Evolutionary conservation across 2,797 vertebrate species (phyloP).

Genomic region (Syngnathus rostellatus): DNA sequence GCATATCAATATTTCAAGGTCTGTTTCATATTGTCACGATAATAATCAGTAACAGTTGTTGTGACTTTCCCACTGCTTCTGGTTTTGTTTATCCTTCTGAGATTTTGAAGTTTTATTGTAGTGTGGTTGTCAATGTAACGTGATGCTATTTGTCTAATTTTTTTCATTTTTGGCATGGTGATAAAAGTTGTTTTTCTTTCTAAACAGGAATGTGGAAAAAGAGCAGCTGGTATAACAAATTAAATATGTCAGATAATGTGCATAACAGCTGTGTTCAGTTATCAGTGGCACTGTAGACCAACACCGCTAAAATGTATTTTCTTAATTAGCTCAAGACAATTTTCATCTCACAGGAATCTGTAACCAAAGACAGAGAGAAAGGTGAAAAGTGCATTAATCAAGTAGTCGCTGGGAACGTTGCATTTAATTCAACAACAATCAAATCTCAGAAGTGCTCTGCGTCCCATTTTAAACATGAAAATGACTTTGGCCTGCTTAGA

Average conservation of each 20-base stretch:
- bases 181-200: not conserved
- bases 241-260: not conserved
- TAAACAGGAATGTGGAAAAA: not conserved
- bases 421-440: not conserved
- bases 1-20: not conserved
- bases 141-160: not conserved
- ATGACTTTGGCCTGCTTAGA: not conserved
- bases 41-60: not conserved
- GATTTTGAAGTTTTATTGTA: not conserved
- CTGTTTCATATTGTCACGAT: not conserved
- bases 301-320: too few relatives aligned
- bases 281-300: not conserved
- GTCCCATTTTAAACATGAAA: not conserved
- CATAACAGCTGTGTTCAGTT: not conserved
- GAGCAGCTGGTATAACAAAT: not conserved
- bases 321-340: not conserved
- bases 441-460: not conserved
- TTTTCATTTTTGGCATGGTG: not conserved
- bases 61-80: not conserved
- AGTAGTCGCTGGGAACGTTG: not conserved
- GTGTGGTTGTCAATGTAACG: not conserved
- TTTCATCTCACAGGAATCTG: not conserved
- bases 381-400: conserved; percentile 1
- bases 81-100: not conserved
- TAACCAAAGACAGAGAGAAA: not conserved